These are phyloP conservation scores for Coleophora deauratella DNA, from an alignment of 2,888 invertebrate genomes.

Conservation along the genomic window DNA sequence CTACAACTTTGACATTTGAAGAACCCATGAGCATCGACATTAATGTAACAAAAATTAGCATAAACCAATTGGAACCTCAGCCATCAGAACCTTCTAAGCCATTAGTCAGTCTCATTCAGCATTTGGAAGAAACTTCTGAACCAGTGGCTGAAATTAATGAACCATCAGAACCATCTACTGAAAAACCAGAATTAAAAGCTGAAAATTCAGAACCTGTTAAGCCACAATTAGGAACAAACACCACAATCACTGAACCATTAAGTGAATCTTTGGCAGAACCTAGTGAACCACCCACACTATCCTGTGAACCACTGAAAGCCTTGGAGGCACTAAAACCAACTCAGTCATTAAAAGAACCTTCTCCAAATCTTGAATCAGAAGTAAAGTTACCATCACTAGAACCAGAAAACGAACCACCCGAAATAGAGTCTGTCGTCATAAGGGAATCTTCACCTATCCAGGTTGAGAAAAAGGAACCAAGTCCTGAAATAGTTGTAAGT, in stretches of 20 bases:
- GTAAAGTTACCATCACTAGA: slow-evolving; percentile 4
- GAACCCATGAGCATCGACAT: slow-evolving; percentile 14
- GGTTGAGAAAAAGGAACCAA: slow-evolving; percentile 19
- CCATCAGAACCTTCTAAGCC: slow-evolving; percentile 15
- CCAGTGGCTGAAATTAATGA: slow-evolving; percentile 20
- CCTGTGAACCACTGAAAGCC: too few relatives aligned
- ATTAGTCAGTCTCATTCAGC: slow-evolving; percentile 1
- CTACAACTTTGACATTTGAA: slow-evolving; percentile 10
- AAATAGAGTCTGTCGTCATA: too few relatives aligned
- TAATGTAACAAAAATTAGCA: slow-evolving; percentile 6
- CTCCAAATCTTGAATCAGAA: slow-evolving; percentile 7
- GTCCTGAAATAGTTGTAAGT: slow-evolving; percentile 20
- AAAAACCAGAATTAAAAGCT: background rate
- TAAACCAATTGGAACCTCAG: slow-evolving; percentile 4
- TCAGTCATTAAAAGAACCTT: background rate
- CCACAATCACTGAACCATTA: too few relatives aligned
- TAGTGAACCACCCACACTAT: too few relatives aligned
- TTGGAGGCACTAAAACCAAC: too few relatives aligned
- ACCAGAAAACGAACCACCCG: background rate
- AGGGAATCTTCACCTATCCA: too few relatives aligned
- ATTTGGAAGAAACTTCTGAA: too few relatives aligned
- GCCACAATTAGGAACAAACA: too few relatives aligned
- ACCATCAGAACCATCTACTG: slow-evolving; percentile 10
- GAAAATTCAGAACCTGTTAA: background rate
- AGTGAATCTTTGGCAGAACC: too few relatives aligned